Base-by-base conservation (phyloP, 1,140 invertebrate genomes). In the Lasaia peninsularis region DNA sequence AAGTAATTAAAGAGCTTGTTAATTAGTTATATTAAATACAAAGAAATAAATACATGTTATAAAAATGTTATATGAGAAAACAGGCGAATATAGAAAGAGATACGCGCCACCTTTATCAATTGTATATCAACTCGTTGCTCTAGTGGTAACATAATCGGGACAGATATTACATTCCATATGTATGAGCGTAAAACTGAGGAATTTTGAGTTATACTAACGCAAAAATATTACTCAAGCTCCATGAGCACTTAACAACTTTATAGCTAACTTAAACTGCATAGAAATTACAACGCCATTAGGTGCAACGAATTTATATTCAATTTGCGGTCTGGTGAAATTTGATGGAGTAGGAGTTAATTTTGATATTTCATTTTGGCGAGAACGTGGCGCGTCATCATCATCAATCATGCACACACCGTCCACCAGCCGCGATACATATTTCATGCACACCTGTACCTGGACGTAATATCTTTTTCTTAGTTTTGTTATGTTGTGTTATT, bases 401-500 rank as follows among this genome's bases (percentile, higher is more conserved):
- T 81, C 72, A 80, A 81, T 81, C 78, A 81, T 52, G 40, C 54
- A 75, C 76, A 75, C 65, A 56, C 53, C 60, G 62, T 64, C 34
- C 52, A 21, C 35, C n/a, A 31, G 34, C 18, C 24, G 12, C 35
- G 12, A 55, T 24, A 33, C 33, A 34, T 37, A 55, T 44, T 44
- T 44, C 18, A 44, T 18, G 10, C 37, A 44, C 37, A 44, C 37
- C 37, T 44, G 37, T 18, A 44, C 37, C 6, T 44, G 5, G 1
- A 16, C 7, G 37, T 40, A 7, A 9, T 44, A 44, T 44, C 18
- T 14, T 20, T 40, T 44, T 20, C 40, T 7, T 44, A 0, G 16
- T 33, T 18, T 33, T 44, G 18, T 8, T 40, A 44, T 11, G 10
- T 44, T 18, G n/a, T 49, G 1, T n/a, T n/a, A n/a, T n/a, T n/a